Evolutionary conservation across 2,888 invertebrate species (phyloP), one percentile per base, ranked within the genome.

Genomic region (Ecliptopera silaceata): DNA sequence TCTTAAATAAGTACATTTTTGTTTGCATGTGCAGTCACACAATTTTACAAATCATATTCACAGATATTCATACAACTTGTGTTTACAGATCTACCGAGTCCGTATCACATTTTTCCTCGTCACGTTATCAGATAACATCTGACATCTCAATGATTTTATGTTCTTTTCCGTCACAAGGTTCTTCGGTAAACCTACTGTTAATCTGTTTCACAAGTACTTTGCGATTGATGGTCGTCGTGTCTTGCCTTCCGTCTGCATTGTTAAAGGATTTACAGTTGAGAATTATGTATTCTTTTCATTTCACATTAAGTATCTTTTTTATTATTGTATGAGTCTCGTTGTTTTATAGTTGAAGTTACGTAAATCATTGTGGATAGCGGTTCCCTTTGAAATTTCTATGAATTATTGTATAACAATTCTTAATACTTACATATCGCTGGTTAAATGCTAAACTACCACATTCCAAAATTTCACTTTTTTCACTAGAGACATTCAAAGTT

Each of bases 91-190:
- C 53, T 63, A 65, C 68, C 69, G 67, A 68, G 60, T 58, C 53
- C 63, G 59, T 66, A 68, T 61, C 65, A 65, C 64, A 68, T 75
- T 75, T 72, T 74, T 72, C 72, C 66, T 69, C 65, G 67, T 69
- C 66, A 60, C 65, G 65, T 72, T 75, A 77, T 77, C 75, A 52
- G 78, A 77, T 77, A 75, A 69, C 56, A 50, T 57, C 48, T 65
- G 77, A 77, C 78, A 72, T 73, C 69, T 77, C 77, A 75, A 75
- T 77, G 78, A 68, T 70, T 68, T 59, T 49, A 59, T 66, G 62
- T 66, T 68, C 64, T 65, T 68, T 71, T 70, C 63, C 68, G 67
- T 61, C 56, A 34, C 72, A 73, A 75, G 75, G 71, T 69, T 48
- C 56, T 48, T 59, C 22, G 22, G 2, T 56, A 29, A 26, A 42